phyloP scores from a whole-genome alignment of 2,113 vertebrate genomes.

The Saccopteryx bilineata region DNA sequence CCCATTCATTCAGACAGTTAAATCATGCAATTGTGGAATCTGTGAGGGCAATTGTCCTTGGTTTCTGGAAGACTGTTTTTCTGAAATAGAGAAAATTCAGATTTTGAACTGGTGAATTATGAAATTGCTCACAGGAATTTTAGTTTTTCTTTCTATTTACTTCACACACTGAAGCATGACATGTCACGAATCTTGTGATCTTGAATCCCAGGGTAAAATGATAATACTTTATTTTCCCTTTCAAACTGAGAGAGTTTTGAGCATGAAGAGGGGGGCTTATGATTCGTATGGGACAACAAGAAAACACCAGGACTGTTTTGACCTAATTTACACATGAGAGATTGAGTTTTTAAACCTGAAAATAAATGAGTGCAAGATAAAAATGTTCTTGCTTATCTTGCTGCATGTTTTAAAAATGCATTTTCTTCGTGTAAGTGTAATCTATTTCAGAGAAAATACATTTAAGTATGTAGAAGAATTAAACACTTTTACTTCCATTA shows the following conservation, averaged over 20 bases:
- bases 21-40: constrained; percentile 7
- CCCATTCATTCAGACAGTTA: neutral
- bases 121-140: neutral
- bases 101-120: constrained; percentile 53
- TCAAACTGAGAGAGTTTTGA: neutral
- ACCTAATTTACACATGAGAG: neutral
- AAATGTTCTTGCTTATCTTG: constrained; percentile 4
- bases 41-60: neutral
- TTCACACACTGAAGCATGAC: neutral
- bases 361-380: neutral
- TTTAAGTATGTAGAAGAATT: neutral
- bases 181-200: neutral
- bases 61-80: constrained; percentile 43
- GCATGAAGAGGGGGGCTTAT: neutral
- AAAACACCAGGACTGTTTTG: neutral
- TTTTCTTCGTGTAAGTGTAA: neutral
- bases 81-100: constrained; percentile 20
- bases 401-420: neutral
- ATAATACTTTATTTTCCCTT: neutral
- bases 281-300: neutral
- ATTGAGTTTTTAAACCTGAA: constrained; percentile 16
- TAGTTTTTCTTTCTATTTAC: constrained; percentile 30
- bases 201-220: neutral
- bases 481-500: neutral
- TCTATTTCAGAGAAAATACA: constrained; percentile 49